Conservation (phyloP, 2,113 vertebrate species). For the Cyphomyrus discorhynchus region DNA sequence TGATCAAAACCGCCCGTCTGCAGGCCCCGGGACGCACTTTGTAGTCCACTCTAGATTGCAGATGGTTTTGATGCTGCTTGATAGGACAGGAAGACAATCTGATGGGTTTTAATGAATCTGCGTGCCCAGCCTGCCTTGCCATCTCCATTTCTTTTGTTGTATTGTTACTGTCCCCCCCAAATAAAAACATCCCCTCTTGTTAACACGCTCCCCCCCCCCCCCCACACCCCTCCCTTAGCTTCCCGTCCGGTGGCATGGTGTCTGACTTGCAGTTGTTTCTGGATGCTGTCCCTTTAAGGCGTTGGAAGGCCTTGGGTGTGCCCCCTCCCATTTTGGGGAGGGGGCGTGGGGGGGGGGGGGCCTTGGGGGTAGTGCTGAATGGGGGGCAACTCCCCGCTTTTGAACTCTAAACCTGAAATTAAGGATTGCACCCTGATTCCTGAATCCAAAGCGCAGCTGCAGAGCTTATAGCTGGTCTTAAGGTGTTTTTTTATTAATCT, state of each 20-base stretch:
- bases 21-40: conserved; percentile 83
- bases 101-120: conserved; percentile 82
- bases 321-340: not conserved
- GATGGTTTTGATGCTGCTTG: conserved; percentile 83
- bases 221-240: not conserved
- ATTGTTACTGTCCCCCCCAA: conserved; percentile 66
- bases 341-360: not conserved
- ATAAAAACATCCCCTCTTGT: not conserved
- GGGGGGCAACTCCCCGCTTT: not conserved
- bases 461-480: not conserved
- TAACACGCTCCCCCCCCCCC: not conserved
- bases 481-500: not conserved
- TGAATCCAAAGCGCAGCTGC: not conserved
- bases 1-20: conserved; percentile 93
- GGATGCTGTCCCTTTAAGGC: not conserved
- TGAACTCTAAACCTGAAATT: not conserved
- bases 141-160: conserved; percentile 58
- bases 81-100: conserved; percentile 83
- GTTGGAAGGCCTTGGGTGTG: not conserved
- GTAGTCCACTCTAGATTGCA: conserved; percentile 80
- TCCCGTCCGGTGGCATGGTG: not conserved
- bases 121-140: conserved; percentile 72
- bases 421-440: not conserved
- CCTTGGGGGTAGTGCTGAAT: not conserved
- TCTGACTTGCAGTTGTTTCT: not conserved